phyloP scores from a whole-genome alignment of 2,113 vertebrate genomes.

The Corythoichthys haematopterus region DNA sequence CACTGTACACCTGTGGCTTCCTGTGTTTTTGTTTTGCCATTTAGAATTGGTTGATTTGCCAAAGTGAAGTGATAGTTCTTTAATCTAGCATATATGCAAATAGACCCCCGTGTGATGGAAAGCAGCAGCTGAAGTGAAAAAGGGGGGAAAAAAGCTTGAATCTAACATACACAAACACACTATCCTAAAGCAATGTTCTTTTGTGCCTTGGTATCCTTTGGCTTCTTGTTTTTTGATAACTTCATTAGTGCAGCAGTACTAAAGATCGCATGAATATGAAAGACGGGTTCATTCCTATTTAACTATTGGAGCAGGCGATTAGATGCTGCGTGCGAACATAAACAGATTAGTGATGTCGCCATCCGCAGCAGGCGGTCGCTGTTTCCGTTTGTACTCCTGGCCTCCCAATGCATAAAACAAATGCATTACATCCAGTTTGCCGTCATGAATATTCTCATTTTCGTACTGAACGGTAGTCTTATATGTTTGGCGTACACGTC shows the following conservation, averaged over 20 bases:
- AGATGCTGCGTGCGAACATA: constrained; percentile 11
- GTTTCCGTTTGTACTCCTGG: background rate
- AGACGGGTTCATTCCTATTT: constrained; percentile 6
- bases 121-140: background rate
- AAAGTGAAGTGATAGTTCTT: background rate
- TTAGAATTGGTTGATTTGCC: background rate
- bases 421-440: background rate
- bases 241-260: constrained; percentile 21
- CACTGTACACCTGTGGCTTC: background rate
- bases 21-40: background rate
- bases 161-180: constrained; percentile 5
- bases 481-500: background rate
- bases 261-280: constrained; percentile 16
- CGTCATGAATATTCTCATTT: background rate
- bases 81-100: background rate
- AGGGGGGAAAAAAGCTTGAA: background rate
- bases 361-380: background rate
- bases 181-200: background rate
- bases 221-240: constrained; percentile 23
- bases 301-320: constrained; percentile 7
- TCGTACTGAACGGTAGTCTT: background rate
- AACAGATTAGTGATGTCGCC: background rate
- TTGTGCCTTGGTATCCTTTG: constrained; percentile 9
- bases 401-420: background rate
- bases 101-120: background rate